Conservation (phyloP, 2,797 vertebrate species). For the Steatocranus sp. region DNA sequence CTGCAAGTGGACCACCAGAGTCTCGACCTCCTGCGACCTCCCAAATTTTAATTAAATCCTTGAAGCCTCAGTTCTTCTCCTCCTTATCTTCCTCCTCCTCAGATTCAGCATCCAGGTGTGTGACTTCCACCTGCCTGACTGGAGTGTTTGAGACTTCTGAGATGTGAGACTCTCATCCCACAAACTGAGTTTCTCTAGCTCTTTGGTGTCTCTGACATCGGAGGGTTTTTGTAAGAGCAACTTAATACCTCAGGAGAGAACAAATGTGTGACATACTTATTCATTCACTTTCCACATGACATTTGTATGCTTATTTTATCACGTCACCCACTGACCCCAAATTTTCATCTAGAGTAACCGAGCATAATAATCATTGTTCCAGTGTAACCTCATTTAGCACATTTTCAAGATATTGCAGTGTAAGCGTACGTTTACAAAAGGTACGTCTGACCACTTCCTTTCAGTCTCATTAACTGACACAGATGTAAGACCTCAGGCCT, state of each 20-base stretch:
- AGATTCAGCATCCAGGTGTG: background rate
- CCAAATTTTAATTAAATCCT: background rate
- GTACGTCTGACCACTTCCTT: background rate
- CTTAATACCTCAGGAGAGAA: rapidly evolving
- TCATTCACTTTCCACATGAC: background rate
- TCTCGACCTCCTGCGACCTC: background rate
- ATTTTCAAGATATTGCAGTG: background rate
- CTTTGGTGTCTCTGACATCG: background rate
- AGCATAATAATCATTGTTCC: background rate
- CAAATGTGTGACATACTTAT: background rate
- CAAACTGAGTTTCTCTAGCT: rapidly evolving
- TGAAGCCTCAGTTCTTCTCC: rapidly evolving
- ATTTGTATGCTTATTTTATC: background rate
- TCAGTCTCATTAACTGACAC: background rate
- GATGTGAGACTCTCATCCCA: background rate
- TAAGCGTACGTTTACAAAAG: background rate
- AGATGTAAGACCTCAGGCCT: background rate
- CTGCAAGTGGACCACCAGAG: background rate
- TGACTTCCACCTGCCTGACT: background rate
- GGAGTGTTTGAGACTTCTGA: rapidly evolving
- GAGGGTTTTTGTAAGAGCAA: background rate
- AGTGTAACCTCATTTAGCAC: background rate
- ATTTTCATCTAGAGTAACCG: background rate
- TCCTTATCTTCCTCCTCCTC: background rate
- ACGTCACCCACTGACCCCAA: rapidly evolving